Evolutionary conservation across 2,888 invertebrate species (phyloP).

Genomic region (Strigamia maritima): DNA sequence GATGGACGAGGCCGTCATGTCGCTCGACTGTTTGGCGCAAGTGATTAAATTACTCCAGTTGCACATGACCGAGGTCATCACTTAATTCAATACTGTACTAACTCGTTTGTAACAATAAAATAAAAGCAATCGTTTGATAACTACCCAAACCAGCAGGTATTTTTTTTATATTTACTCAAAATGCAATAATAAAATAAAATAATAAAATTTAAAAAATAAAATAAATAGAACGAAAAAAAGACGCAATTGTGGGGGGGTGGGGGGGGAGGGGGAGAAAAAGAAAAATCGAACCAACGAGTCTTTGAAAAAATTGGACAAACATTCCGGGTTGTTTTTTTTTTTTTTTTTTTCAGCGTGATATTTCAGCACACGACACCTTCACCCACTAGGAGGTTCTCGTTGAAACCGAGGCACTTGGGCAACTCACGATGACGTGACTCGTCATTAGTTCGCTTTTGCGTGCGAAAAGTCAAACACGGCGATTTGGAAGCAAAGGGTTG

Average conservation of each 20-base stretch:
- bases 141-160: constrained; percentile 32
- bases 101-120: background rate
- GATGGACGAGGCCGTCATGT: constrained; percentile 38
- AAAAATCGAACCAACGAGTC: background rate
- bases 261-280: no score
- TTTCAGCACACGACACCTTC: constrained; percentile 40
- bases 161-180: background rate
- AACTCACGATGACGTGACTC: constrained; percentile 40
- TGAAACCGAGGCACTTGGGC: constrained; percentile 37
- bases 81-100: background rate
- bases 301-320: background rate
- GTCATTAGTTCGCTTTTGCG: background rate
- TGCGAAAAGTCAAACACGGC: constrained; percentile 12
- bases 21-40: constrained; percentile 35
- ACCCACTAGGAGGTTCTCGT: constrained; percentile 13
- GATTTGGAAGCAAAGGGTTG: constrained; percentile 13
- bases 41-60: constrained; percentile 20
- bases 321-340: background rate
- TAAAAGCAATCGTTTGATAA: background rate
- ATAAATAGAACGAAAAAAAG: background rate
- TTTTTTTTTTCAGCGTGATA: no score
- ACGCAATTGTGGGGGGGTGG: no score
- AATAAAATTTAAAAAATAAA: background rate
- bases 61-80: constrained; percentile 38
- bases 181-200: background rate